A percentile compares a stretch with the other conserved stretches of the same genome.
Conservation (phyloP, 2,888 invertebrate species). For the Nasonovia ribisnigri region DNA sequence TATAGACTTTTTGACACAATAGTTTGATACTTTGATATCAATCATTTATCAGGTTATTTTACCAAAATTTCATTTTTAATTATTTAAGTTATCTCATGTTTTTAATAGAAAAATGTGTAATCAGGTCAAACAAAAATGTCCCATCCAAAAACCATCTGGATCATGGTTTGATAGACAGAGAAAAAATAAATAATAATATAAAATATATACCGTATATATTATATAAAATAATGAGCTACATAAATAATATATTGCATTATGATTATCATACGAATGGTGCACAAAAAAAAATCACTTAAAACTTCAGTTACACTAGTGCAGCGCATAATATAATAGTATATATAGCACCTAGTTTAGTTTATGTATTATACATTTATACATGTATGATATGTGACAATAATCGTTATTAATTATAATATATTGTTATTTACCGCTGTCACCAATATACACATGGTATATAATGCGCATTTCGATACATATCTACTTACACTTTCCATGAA, state of each 20-base stretch:
- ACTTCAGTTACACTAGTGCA: background rate
- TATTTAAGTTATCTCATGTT: too few relatives aligned
- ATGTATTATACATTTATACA: background rate
- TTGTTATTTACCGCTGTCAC: background rate
- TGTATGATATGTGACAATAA: background rate
- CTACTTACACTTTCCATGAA: slow-evolving; percentile 9
- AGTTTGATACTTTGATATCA: too few relatives aligned
- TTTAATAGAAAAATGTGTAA: too few relatives aligned
- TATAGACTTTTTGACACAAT: too few relatives aligned
- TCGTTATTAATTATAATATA: background rate
- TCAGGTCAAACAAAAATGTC: too few relatives aligned
- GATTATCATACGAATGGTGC: background rate
- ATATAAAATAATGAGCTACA: background rate
- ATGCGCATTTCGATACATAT: background rate
- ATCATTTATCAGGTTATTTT: too few relatives aligned
- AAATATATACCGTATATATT: too few relatives aligned
- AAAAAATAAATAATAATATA: too few relatives aligned
- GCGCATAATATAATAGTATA: background rate
- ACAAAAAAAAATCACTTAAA: background rate
- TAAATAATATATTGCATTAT: background rate
- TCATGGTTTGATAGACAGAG: too few relatives aligned
- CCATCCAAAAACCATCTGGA: too few relatives aligned
- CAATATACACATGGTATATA: background rate
- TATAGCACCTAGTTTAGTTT: background rate
- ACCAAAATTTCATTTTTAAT: too few relatives aligned